Evolutionary conservation across 2,113 vertebrate species (phyloP), one percentile per base, ranked within the genome.

Genomic region (Hucho hucho): DNA sequence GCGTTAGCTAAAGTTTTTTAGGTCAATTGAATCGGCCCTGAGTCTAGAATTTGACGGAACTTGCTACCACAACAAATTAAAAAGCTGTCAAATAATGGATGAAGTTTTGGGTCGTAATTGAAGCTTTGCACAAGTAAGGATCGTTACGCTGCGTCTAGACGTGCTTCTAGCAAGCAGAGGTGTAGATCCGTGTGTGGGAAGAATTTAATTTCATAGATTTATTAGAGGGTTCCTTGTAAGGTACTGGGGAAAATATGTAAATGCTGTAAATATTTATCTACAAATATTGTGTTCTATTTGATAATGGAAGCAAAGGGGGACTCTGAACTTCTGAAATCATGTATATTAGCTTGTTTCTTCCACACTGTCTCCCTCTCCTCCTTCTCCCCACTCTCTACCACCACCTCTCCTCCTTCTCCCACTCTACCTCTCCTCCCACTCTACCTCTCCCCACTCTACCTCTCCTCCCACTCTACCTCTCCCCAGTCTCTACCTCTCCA

Each of bases 11-110:
- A 83, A 61, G 46, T 75, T 56, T 56, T 70, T 63, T 68, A 5
- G 74, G 75, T 77, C 78, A 26, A 61, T 82, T 81, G 58, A 20
- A 75, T 80, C 70, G 83, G 80, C 79, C 68, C 74, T 0, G 29
- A 76, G 59, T 88, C 82, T 81, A 75, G 24, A 64, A 79, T 61
- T 20, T 76, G 66, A 74, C 76, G 59, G 73, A 78, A 82, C 79
- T 43, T 28, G 49, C 29, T 1, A 69, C 72, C 70, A 65, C 78
- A 83, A 83, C 78, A 83, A 87, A 88, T 84, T 83, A 83, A 84
- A 90, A 83, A 81, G 73, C 26, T 70, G 72, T 83, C 79, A 78
- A 69, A 78, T 76, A 80, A 81, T 61, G 75, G 75, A 75, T 47
- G 69, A 59, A 75, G 75, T 79, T 77, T 78, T 76, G 59, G 16